A percentile compares a stretch with the other conserved stretches of the same genome.
These are phyloP conservation scores for Steatocranus sp. DNA, from an alignment of 2,797 vertebrate species.

Conservation along the genomic window DNA sequence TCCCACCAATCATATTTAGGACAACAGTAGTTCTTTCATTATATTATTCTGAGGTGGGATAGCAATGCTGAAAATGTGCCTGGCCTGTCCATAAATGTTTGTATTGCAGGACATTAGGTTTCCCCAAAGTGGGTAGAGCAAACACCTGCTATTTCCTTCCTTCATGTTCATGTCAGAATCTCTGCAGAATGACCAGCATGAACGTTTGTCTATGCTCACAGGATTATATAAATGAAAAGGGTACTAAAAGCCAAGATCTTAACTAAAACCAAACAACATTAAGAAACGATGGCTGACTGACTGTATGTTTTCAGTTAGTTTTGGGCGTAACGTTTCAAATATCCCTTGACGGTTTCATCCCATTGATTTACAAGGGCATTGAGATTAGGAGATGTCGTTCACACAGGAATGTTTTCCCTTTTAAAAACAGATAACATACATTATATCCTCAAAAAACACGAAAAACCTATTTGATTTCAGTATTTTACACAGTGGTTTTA, in stretches of 20 bases:
- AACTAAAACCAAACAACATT: conserved; percentile 32
- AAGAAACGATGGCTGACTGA: background rate
- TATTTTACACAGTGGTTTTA: background rate
- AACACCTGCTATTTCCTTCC: conserved; percentile 6
- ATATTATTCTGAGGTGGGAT: conserved; percentile 51
- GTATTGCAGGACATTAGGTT: background rate
- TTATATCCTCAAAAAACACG: background rate
- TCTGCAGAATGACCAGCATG: background rate
- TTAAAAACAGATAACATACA: conserved; percentile 6
- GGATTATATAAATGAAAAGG: background rate
- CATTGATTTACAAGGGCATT: conserved; percentile 38
- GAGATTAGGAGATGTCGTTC: conserved; percentile 29
- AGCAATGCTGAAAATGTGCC: conserved; percentile 58
- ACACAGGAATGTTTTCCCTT: conserved; percentile 6
- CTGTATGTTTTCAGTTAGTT: conserved; percentile 47
- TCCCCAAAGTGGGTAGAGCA: background rate
- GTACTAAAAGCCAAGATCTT: background rate
- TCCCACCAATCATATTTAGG: conserved; percentile 44
- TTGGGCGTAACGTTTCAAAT: conserved; percentile 46
- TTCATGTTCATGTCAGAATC: background rate
- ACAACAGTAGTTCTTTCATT: conserved; percentile 61
- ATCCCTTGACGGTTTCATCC: conserved; percentile 31
- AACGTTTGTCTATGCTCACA: background rate
- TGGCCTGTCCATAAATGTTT: conserved; percentile 31
- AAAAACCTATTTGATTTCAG: background rate